Evolutionary conservation across 2,113 vertebrate species (phyloP), one percentile per base, ranked within the genome.

Genomic region (Calonectris borealis): DNA sequence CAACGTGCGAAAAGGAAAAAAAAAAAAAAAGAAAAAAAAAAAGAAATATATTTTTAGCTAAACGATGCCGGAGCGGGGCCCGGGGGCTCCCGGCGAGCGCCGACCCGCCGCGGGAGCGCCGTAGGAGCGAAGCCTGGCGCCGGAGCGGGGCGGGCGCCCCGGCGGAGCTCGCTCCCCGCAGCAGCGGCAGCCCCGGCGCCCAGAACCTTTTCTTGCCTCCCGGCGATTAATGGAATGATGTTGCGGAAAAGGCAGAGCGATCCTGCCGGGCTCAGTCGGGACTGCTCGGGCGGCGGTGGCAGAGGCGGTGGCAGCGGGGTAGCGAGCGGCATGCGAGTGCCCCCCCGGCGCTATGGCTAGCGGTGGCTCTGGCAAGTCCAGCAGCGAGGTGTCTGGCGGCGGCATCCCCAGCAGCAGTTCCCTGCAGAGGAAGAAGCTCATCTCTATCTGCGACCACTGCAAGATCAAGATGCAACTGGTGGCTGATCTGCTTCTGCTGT

Each of bases 391-490:
- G 97, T 98, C 98, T 40, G 88, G 97, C 80, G 96, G 93, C 97
- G 96, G 97, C 94, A 93, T 93, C 96, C 96, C 96, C 85, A 95
- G 96, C 93, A 86, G 97, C 97, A 14, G 97, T 94, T 60, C 98
- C 95, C 98, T 99, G 98, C 98, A 99, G 96, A 98, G 99, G 91
- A 99, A 99, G 97, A 98, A 99, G 90, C 99, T 99, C 79, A 97
- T 98, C 83, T 98, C 98, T 13, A 92, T 99, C 89, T 99, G 99
- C 66, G 99, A 99, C 93, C 97, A 98, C 55, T 99, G 99, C 97
- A 99, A 99, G 97, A 98, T 98, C 98, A 99, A 99, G 98, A 99
- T 99, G 99, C 99, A 99, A 98, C 98, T 99, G 98, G 99, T 99
- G 98, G 99, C 99, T 0, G 99, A 99, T 97, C 98, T 99, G 86